A percentile compares a stretch with the other conserved stretches of the same genome.
phyloP scores from a whole-genome alignment of 2,113 vertebrate genomes.

The Prietella phreatophila region DNA sequence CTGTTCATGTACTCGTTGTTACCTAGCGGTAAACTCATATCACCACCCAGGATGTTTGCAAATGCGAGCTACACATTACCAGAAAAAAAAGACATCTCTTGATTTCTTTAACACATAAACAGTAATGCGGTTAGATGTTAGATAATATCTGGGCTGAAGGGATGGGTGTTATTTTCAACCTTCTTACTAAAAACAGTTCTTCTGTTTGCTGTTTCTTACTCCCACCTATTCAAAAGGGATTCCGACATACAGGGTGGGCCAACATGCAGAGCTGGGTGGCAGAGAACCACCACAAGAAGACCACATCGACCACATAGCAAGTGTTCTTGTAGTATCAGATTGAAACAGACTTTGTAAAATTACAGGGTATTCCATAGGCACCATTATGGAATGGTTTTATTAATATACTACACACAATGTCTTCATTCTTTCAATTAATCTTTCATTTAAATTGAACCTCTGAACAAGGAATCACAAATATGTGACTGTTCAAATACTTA shows the following conservation, averaged over 20 bases:
- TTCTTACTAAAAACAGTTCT: slow-evolving; percentile 3
- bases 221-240: neutral
- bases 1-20: neutral
- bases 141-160: neutral
- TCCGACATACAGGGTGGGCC: neutral
- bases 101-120: neutral
- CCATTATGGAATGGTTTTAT: neutral
- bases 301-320: neutral
- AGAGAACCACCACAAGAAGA: neutral
- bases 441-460: neutral
- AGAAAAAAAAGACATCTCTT: neutral
- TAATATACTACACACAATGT: neutral
- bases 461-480: neutral
- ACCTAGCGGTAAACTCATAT: neutral
- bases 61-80: neutral
- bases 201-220: neutral
- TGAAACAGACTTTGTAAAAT: neutral
- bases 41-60: neutral
- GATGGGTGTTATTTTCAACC: neutral
- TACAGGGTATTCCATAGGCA: neutral
- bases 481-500: neutral
- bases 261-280: neutral
- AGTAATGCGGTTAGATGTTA: neutral
- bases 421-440: neutral
- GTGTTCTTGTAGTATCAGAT: neutral